These are phyloP conservation scores for Spodoptera exigua DNA, from an alignment of 2,888 invertebrate species.

Conservation along the genomic window DNA sequence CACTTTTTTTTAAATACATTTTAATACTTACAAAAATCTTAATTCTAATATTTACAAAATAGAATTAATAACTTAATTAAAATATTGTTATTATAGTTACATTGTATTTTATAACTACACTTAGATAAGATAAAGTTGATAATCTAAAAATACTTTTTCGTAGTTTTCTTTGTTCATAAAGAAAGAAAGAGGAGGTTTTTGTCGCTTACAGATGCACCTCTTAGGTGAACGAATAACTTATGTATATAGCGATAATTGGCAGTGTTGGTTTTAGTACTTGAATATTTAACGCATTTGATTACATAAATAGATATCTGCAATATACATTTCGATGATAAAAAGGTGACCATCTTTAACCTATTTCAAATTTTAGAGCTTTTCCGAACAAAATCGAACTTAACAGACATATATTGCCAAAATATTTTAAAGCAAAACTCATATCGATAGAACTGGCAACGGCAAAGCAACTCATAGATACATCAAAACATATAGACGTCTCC, in stretches of 20 bases:
- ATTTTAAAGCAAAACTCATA: too few species aligned
- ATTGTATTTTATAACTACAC: constrained; percentile 35
- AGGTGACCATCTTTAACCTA: too few species aligned
- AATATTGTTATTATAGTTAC: constrained; percentile 29
- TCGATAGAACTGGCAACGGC: too few species aligned
- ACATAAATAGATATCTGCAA: not conserved
- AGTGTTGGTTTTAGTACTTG: constrained; percentile 14
- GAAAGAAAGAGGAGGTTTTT: too few species aligned
- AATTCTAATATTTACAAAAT: constrained; percentile 52
- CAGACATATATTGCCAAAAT: too few species aligned
- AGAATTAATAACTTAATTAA: constrained; percentile 39
- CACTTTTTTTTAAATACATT: constrained; percentile 24
- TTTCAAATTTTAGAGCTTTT: too few species aligned
- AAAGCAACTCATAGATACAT: not conserved
- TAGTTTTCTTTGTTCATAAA: constrained; percentile 6
- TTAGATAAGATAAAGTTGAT: constrained; percentile 12
- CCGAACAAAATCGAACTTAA: too few species aligned
- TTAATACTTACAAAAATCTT: constrained; percentile 46
- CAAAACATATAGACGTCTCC: constrained; percentile 20
- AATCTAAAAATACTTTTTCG: constrained; percentile 40
- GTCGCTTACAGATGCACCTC: not conserved
- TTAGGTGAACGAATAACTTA: constrained; percentile 5
- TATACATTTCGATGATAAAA: too few species aligned
- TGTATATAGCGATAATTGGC: constrained; percentile 13
- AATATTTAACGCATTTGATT: not conserved